A percentile compares a stretch with the other conserved stretches of the same genome.
Conservation (phyloP, 2,888 invertebrate species). For the Sericinus montela region DNA sequence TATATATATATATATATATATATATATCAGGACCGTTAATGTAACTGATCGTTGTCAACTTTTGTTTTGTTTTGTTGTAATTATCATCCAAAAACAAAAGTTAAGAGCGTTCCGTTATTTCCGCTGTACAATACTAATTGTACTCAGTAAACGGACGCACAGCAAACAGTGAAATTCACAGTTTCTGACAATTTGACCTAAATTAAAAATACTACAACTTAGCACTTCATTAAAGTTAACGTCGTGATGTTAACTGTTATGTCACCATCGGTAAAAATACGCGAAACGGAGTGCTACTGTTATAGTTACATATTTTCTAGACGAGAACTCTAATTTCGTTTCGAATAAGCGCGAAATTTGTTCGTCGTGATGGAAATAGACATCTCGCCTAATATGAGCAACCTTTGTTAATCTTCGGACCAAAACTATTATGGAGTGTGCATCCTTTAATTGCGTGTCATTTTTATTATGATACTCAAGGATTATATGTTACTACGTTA, state of each 20-base stretch:
- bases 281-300: too few species aligned
- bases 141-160: constrained; percentile 26
- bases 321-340: too few species aligned
- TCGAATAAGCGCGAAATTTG: too few species aligned
- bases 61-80: constrained; percentile 27
- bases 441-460: too few species aligned
- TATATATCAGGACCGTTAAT: constrained; percentile 14
- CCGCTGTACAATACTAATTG: constrained; percentile 30
- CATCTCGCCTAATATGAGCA: too few species aligned
- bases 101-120: constrained; percentile 32
- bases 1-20: too few species aligned
- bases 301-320: too few species aligned
- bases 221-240: constrained; percentile 7
- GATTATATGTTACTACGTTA: background rate
- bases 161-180: constrained; percentile 30
- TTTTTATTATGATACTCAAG: too few species aligned
- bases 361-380: too few species aligned
- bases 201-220: constrained; percentile 19
- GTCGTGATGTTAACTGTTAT: constrained; percentile 2
- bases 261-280: constrained; percentile 2
- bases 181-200: constrained; percentile 29
- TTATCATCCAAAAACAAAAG: constrained; percentile 32
- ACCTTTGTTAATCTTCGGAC: too few species aligned
- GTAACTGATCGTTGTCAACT: constrained; percentile 13
- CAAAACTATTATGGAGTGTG: too few species aligned